phyloP scores from a whole-genome alignment of 2,888 invertebrate species.

The Chrysolina oricalcia region DNA sequence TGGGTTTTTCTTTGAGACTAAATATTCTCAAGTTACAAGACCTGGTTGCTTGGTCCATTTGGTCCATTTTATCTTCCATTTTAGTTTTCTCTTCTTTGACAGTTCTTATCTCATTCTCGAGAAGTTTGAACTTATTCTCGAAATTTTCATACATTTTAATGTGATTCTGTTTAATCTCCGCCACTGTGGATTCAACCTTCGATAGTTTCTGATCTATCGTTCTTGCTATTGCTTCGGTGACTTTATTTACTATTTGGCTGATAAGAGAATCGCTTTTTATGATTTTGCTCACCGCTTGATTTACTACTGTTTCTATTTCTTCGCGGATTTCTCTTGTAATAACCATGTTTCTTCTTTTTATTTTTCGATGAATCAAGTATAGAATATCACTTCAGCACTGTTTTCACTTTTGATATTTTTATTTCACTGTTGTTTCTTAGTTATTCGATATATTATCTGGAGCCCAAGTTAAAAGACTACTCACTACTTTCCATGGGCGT shows the following conservation, averaged over 20 bases:
- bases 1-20: conserved; percentile 27
- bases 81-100: neutral
- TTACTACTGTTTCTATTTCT: conserved; percentile 19
- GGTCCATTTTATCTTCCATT: conserved; percentile 23
- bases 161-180: neutral
- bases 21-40: conserved; percentile 24
- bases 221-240: conserved; percentile 19
- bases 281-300: conserved; percentile 9
- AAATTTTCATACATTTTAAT: neutral
- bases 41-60: conserved; percentile 27
- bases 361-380: neutral
- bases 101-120: conserved; percentile 9
- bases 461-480: neutral
- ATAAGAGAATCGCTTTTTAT: conserved; percentile 30
- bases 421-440: neutral
- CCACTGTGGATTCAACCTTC: conserved; percentile 15
- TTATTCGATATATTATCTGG: neutral
- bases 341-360: neutral
- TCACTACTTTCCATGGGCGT: neutral
- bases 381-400: neutral
- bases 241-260: conserved; percentile 19
- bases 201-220: neutral
- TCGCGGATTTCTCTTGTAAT: neutral
- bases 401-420: neutral
- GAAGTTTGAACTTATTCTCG: conserved; percentile 6